Evolutionary conservation across 2,113 vertebrate genomes (phyloP).

Genomic region (Tragulus kanchil): DNA sequence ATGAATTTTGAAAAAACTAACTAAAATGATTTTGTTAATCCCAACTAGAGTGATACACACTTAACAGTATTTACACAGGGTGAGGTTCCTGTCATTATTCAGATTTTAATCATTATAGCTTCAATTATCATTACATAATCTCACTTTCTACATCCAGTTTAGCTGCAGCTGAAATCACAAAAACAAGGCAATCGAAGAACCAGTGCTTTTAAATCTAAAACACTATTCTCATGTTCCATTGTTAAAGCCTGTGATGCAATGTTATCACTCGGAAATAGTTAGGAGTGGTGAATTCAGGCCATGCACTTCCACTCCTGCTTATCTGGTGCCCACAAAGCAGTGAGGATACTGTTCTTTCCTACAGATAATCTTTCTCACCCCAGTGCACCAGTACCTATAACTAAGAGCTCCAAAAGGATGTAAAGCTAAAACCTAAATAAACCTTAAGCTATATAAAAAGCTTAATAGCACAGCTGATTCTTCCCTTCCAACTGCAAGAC

Average conservation of each 20-base stretch:
- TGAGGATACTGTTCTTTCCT: background rate
- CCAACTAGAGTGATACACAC: background rate
- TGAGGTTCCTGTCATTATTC: background rate
- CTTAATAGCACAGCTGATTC: background rate
- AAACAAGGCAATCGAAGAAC: background rate
- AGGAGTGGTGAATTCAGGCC: background rate
- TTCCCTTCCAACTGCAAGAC: background rate
- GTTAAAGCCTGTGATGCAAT: background rate
- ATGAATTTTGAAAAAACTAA: background rate
- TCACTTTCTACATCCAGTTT: rapidly evolving
- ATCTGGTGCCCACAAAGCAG: background rate
- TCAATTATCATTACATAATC: background rate
- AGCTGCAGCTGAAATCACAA: background rate
- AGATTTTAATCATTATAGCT: background rate
- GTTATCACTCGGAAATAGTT: rapidly evolving
- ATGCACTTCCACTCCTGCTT: background rate
- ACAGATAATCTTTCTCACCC: background rate
- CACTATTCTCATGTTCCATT: no score
- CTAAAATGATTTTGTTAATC: background rate
- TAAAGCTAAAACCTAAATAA: background rate
- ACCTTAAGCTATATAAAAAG: background rate
- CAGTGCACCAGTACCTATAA: background rate
- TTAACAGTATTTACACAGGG: rapidly evolving
- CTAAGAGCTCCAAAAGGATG: no score
- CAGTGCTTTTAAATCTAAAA: no score